These are phyloP conservation scores for Prenolepis imparis DNA, from an alignment of 2,888 invertebrate genomes.

Conservation along the genomic window DNA sequence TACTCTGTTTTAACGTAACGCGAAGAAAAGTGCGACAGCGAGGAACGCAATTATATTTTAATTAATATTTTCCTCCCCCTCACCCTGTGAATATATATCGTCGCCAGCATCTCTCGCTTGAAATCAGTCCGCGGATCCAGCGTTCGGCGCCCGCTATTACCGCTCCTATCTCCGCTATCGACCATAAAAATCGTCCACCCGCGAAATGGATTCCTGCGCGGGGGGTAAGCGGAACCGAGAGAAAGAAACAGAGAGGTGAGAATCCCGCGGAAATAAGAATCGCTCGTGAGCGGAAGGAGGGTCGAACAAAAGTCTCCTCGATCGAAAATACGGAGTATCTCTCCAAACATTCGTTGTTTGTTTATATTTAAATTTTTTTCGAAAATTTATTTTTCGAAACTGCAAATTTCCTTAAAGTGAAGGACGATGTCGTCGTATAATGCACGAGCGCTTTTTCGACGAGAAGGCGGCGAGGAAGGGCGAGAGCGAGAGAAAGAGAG, in stretches of 20 bases:
- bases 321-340: neutral
- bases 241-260: neutral
- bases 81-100: constrained; percentile 5
- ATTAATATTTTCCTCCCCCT: neutral
- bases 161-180: constrained; percentile 62
- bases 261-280: constrained; percentile 43
- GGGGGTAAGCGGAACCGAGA: constrained; percentile 52
- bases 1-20: neutral
- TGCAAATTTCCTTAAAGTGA: too few species aligned
- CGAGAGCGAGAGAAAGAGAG: constrained; percentile 23
- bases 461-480: constrained; percentile 33
- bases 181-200: constrained; percentile 73
- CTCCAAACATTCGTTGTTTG: neutral
- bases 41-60: constrained; percentile 44
- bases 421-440: neutral
- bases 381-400: too few species aligned
- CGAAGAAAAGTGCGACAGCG: neutral
- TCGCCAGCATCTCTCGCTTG: constrained; percentile 56
- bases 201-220: constrained; percentile 70
- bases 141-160: constrained; percentile 51
- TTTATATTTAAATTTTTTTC: neutral
- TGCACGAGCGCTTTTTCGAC: constrained; percentile 30
- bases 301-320: neutral
- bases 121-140: constrained; percentile 47
- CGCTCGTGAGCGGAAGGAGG: neutral